Percentiles rank a stretch among this genome's conserved stretches.
These are phyloP conservation scores for Caenorhabditis sp. DNA, from an alignment of 2,888 invertebrate genomes.

Conservation along the genomic window DNA sequence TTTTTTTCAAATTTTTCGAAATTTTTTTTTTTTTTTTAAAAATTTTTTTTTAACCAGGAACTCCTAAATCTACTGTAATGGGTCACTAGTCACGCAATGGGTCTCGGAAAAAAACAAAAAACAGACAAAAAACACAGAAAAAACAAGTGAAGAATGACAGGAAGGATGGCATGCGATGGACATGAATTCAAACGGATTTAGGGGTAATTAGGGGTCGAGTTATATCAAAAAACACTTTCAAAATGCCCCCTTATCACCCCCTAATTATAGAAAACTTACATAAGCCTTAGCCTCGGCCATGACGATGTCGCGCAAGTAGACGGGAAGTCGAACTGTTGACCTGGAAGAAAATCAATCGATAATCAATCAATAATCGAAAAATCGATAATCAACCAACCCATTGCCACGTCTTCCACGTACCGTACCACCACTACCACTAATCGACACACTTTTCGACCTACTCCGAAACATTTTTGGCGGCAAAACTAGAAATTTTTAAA, in stretches of 20 bases:
- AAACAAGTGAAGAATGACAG: conserved; percentile 16
- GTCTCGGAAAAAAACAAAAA: conserved; percentile 11
- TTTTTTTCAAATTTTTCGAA: too few species aligned
- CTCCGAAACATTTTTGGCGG: conserved; percentile 35
- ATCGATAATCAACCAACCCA: conserved; percentile 19
- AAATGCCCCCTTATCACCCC: too few species aligned
- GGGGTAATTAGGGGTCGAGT: too few species aligned
- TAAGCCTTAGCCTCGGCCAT: conserved; percentile 57
- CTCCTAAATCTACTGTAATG: too few species aligned
- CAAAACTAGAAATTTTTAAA: too few species aligned
- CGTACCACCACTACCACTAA: conserved; percentile 15
- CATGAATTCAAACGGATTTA: too few species aligned
- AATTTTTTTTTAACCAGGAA: too few species aligned
- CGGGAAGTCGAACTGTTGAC: conserved; percentile 42
- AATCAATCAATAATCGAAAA: not conserved
- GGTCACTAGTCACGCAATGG: conserved; percentile 31
- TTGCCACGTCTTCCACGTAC: conserved; percentile 28
- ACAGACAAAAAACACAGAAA: conserved; percentile 13
- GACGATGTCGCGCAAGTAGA: conserved; percentile 39
- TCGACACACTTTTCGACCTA: conserved; percentile 34
- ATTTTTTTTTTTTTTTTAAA: too few species aligned
- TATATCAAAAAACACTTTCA: not conserved
- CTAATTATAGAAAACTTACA: conserved; percentile 21
- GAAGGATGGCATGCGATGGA: conserved; percentile 45
- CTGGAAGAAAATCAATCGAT: not conserved